phyloP scores from a whole-genome alignment of 2,797 vertebrate species.

The Labeo calbasu region DNA sequence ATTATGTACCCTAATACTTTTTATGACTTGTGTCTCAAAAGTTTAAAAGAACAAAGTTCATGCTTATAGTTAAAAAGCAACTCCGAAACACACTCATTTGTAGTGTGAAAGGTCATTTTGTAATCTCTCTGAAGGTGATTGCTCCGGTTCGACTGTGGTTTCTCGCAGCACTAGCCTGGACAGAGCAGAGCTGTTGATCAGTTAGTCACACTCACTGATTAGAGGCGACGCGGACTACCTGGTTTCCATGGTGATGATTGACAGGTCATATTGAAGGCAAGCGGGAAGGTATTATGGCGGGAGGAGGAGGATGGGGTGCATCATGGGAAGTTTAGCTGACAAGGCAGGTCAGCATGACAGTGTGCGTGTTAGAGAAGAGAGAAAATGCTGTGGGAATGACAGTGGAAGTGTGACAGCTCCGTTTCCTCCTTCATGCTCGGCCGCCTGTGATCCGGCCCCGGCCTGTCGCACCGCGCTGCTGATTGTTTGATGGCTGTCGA shows the following conservation, averaged over 20 bases:
- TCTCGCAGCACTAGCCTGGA: background rate
- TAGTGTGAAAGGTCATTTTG: conserved; percentile 26
- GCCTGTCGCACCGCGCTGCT: conserved; percentile 23
- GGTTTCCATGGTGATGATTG: conserved; percentile 55
- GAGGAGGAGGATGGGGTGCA: conserved; percentile 22
- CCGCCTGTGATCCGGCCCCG: conserved; percentile 51
- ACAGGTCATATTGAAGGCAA: conserved; percentile 35
- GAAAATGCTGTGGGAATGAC: conserved; percentile 30
- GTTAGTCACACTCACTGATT: conserved; percentile 16
- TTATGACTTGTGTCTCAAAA: background rate
- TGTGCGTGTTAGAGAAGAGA: conserved; percentile 31
- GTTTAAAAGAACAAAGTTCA: background rate
- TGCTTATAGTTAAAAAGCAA: background rate
- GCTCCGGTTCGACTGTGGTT: background rate
- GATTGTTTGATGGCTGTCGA: conserved; percentile 56
- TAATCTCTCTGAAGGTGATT: conserved; percentile 2
- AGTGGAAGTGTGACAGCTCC: conserved; percentile 48
- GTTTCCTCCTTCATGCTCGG: conserved; percentile 55
- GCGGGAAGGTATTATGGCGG: conserved; percentile 30
- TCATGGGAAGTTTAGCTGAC: conserved; percentile 50
- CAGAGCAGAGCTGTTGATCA: conserved; percentile 41
- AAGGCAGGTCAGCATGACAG: conserved; percentile 46
- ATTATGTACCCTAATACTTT: background rate
- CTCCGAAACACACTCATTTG: background rate
- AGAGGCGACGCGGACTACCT: conserved; percentile 14